Evolutionary conservation across 2,888 invertebrate genomes (phyloP).

Genomic region (Drosophila kokeensis): DNA sequence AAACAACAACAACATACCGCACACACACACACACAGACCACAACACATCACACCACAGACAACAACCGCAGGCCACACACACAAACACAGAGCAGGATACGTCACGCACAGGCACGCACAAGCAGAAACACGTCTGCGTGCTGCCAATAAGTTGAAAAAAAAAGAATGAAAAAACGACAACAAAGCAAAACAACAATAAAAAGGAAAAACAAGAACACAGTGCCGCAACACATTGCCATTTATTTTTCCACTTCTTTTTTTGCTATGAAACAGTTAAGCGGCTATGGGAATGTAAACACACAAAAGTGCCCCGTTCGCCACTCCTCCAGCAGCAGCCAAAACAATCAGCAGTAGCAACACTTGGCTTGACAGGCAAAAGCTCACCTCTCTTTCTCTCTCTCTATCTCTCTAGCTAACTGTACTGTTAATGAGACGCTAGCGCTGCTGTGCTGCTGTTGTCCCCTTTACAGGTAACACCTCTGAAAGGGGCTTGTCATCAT

Average conservation of each 20-base stretch:
- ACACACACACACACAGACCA: slow-evolving; percentile 49
- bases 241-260: slow-evolving; percentile 41
- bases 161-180: slow-evolving; percentile 48
- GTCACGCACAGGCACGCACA: slow-evolving; percentile 64
- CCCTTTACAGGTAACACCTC: slow-evolving; percentile 51
- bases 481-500: slow-evolving; percentile 58
- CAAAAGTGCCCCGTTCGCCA: slow-evolving; percentile 22
- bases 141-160: slow-evolving; percentile 79
- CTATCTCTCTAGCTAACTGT: slow-evolving; percentile 21
- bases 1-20: slow-evolving; percentile 59
- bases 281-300: slow-evolving; percentile 71
- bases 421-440: slow-evolving; percentile 67
- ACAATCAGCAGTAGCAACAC: slow-evolving; percentile 60
- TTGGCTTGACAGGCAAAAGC: slow-evolving; percentile 53
- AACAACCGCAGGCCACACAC: slow-evolving; percentile 73
- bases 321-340: slow-evolving; percentile 35
- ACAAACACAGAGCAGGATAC: slow-evolving; percentile 50
- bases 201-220: slow-evolving; percentile 66
- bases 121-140: slow-evolving; percentile 65
- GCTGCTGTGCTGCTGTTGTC: slow-evolving; percentile 39
- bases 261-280: slow-evolving; percentile 71
- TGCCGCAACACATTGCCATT: slow-evolving; percentile 77
- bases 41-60: slow-evolving; percentile 66
- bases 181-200: slow-evolving; percentile 57
- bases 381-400: slow-evolving; percentile 30